Conservation (phyloP, 2,113 vertebrate species). For the Falco punctatus region DNA sequence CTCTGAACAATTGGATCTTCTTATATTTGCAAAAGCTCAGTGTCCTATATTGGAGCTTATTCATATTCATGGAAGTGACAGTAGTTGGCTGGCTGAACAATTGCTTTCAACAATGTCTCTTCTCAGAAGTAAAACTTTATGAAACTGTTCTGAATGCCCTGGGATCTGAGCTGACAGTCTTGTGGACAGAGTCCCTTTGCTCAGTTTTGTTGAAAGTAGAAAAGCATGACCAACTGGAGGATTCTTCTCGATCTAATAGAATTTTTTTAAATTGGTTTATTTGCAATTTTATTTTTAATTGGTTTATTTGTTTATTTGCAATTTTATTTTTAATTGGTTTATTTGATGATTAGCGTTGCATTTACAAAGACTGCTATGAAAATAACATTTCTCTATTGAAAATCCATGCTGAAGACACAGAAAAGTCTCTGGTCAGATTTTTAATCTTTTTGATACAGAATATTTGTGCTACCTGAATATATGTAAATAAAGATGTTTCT, state of each 20-base stretch:
- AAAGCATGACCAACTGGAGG: not conserved
- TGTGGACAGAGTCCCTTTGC: not conserved
- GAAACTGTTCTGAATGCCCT: not conserved
- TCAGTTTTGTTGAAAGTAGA: not conserved
- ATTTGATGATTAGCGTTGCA: not conserved
- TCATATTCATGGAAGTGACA: constrained; percentile 55
- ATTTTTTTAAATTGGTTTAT: not conserved
- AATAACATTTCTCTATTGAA: not conserved
- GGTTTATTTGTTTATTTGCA: not conserved
- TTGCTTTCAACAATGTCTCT: constrained; percentile 16
- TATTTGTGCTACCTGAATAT: not conserved
- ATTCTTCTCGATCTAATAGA: not conserved
- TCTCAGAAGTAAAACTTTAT: constrained; percentile 45
- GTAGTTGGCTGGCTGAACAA: constrained; percentile 51
- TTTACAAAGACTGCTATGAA: not conserved
- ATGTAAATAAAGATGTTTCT: not conserved
- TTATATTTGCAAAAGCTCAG: constrained; percentile 32
- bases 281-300: not conserved
- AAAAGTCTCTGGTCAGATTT: not conserved
- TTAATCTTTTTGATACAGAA: not conserved
- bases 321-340: not conserved
- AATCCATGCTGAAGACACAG: not conserved
- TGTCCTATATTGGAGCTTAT: constrained; percentile 55
- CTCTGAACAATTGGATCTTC: not conserved
- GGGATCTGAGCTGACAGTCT: not conserved